phyloP scores from a whole-genome alignment of 2,888 invertebrate species.

The Megalurothrips usitatus region DNA sequence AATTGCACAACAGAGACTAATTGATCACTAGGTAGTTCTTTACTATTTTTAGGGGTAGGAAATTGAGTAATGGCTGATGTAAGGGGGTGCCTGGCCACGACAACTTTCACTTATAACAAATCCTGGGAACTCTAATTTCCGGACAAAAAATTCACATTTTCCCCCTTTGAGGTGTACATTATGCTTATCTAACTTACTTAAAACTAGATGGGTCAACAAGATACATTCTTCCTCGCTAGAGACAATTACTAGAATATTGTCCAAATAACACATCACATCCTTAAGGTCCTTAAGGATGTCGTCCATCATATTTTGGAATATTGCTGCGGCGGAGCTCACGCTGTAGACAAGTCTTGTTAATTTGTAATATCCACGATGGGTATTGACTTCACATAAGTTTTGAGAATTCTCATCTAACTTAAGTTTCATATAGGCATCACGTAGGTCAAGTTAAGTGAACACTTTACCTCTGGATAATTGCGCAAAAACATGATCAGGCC shows the following conservation, averaged over 20 bases:
- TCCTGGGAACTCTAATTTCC: slow-evolving; percentile 23
- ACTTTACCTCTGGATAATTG: slow-evolving; percentile 35
- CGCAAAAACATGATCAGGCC: slow-evolving; percentile 37
- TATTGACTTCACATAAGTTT: slow-evolving; percentile 40
- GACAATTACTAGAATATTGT: slow-evolving; percentile 36
- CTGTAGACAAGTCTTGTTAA: slow-evolving; percentile 40
- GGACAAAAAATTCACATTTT: slow-evolving; percentile 27
- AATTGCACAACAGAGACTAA: too few relatives aligned
- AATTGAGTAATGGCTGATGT: not conserved
- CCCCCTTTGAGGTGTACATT: slow-evolving; percentile 6
- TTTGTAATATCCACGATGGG: slow-evolving; percentile 39
- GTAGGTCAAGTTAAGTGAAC: slow-evolving; percentile 37
- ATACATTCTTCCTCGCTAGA: slow-evolving; percentile 28
- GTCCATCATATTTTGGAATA: slow-evolving; percentile 39
- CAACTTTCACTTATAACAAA: not conserved
- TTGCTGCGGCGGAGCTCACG: slow-evolving; percentile 39
- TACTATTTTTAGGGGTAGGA: not conserved
- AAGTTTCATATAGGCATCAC: slow-evolving; percentile 38
- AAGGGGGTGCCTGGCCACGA: not conserved
- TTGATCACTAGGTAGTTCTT: not conserved
- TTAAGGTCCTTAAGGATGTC: slow-evolving; percentile 33
- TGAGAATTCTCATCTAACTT: slow-evolving; percentile 36
- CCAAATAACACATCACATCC: slow-evolving; percentile 35
- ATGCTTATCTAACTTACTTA: slow-evolving; percentile 28
- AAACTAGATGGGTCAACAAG: slow-evolving; percentile 12